Evolutionary conservation across 2,113 vertebrate species (phyloP), one percentile per base, ranked within the genome.

Genomic region (Anseranas semipalmata): DNA sequence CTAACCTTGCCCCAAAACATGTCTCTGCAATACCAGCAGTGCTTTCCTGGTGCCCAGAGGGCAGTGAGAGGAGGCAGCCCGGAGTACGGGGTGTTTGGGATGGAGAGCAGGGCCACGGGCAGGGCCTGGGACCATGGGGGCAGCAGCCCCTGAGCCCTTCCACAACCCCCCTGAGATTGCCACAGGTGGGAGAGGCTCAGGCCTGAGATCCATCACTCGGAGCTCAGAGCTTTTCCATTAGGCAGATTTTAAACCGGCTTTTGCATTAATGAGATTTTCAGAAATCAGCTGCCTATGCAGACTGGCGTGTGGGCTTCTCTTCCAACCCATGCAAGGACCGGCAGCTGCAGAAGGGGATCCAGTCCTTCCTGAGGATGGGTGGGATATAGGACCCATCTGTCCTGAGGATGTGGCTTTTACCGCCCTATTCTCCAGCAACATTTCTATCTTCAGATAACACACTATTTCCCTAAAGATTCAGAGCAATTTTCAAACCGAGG

Each of bases 301-400:
- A 19, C 4, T 32, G 72, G 10, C 32, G 28, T 33, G 60, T 63
- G 43, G 56, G 41, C 27, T 87, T 12, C 56, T 52, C 32, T 59
- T 28, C 18, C 37, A 63, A 3, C 37, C n/a, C 32, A 2, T 2
- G 30, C 24, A 35, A 52, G 6, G 7, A 43, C 4, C 0, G 1
- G 18, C 15, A 10, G 7, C 50, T 41, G 5, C 30, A 5, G 6
- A 20, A 50, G 4, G 53, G 62, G 27, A 35, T 5, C 65, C 7
- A 11, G 33, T 43, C 45, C 2, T 0, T 53, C 32, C 79, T 4
- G 30, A 17, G 45, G 37, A 12, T 30, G 41, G 30, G 35, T 46
- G 59, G 39, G 28, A 55, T 8, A 8, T 1, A 13, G 28, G 33
- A 7, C 30, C 13, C 55, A 8, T 25, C 50, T 28, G 1, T 3